phyloP scores from a whole-genome alignment of 2,888 invertebrate species.

The Campaea margaritaria region DNA sequence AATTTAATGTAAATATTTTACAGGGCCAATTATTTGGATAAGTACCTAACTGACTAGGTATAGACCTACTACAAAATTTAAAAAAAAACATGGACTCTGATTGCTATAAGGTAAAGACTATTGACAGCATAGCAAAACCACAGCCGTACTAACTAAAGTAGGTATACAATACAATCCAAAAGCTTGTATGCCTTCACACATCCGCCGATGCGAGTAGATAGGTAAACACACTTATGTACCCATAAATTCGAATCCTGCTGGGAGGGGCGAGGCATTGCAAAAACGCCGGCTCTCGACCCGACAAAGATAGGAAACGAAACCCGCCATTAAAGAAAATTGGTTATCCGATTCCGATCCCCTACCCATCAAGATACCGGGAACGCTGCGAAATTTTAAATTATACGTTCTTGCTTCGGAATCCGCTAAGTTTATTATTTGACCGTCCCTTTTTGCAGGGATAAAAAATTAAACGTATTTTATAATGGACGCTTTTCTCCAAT shows the following conservation, averaged over 20 bases:
- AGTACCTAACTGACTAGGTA: too few species aligned
- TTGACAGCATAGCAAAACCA: too few species aligned
- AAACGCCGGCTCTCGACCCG: constrained; percentile 75
- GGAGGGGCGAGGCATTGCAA: constrained; percentile 69
- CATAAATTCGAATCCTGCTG: constrained; percentile 63
- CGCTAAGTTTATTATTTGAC: constrained; percentile 23
- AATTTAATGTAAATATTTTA: too few species aligned
- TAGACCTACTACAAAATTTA: too few species aligned
- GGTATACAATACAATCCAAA: background rate
- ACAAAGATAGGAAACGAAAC: constrained; percentile 81
- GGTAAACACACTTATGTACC: constrained; percentile 46
- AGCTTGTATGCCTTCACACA: background rate
- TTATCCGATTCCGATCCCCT: constrained; percentile 69
- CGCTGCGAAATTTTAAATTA: constrained; percentile 62
- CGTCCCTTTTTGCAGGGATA: constrained; percentile 3
- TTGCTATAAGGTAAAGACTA: too few species aligned
- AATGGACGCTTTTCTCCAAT: too few species aligned
- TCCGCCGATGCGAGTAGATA: constrained; percentile 1
- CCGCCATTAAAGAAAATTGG: constrained; percentile 83
- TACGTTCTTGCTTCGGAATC: constrained; percentile 42
- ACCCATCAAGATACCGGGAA: constrained; percentile 51
- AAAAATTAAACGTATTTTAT: too few species aligned
- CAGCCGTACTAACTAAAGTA: too few species aligned
- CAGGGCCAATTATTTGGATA: too few species aligned
- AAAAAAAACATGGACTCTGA: too few species aligned